Base-by-base conservation (phyloP, 1,140 invertebrate genomes). In the Drosophila rhopaloa region DNA sequence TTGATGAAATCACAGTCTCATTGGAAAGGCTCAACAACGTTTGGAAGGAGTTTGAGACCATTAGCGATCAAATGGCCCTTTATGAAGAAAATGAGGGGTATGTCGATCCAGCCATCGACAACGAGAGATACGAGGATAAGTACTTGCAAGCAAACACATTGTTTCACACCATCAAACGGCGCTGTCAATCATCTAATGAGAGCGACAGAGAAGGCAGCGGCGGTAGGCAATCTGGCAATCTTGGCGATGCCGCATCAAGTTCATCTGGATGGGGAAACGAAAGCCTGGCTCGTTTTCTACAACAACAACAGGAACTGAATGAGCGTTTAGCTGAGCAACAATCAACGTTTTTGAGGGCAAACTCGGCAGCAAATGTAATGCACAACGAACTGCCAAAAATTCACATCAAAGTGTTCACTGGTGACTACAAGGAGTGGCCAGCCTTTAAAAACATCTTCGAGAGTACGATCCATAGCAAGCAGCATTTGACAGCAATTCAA, bases 401-500 rank as follows among this genome's bases (percentile, higher is more conserved):
- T 5, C 50, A 51, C 13, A 51, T 37, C 6, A 51, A 51, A 2
- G 1, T 4, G 9, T 51, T 51, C 8, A 11, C 13, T 51, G 50
- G 50, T 11, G 50, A 51, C 24, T 51, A n/a, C n/a, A n/a, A n/a
- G n/a, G 24, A 51, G n/a, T 51, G 27, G 29, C 32, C n/a, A n/a
- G 13, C 50, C 3, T 51, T 35, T 9, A 51, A n/a, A 6, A 37
- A 51, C n/a, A n/a, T 41, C n/a, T 41, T 41, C n/a, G 40, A 41
- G 6, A 41, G 40, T 14, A 41, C 40, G n/a, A 41, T 41, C 7
- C n/a, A 41, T 2, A 41, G 40, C 40, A 41, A 41, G 11, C n/a
- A 14, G 29, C 29, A 14, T 51, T 29, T 32, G n/a, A 51, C 27
- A n/a, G 24, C 48, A 5, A 51, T 35, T 8, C 48, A 51, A 13